Percentiles rank a stretch among this genome's conserved stretches.
Evolutionary conservation across 2,113 vertebrate genomes (phyloP).

Genomic region (Sarotherodon lohbergeri): DNA sequence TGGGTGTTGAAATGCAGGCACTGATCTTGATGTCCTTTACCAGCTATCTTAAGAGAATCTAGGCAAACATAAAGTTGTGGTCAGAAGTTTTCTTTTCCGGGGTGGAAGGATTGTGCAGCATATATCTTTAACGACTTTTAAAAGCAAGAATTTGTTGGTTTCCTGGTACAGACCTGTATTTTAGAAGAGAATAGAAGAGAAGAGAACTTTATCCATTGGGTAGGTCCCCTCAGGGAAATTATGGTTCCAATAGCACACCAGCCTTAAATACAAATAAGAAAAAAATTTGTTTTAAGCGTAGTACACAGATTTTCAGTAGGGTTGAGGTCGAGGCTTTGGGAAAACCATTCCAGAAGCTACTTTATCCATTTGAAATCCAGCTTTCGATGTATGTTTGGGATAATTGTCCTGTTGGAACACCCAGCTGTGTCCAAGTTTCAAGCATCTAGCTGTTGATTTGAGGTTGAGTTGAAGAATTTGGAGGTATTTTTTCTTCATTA

Average conservation of each 20-base stretch:
- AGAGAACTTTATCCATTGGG: background rate
- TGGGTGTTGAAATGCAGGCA: background rate
- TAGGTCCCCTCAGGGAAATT: background rate
- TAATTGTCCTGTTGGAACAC: background rate
- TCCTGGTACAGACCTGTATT: background rate
- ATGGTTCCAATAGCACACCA: accelerated
- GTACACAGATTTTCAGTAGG: background rate
- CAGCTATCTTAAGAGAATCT: background rate
- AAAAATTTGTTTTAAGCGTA: background rate
- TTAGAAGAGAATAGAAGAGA: background rate
- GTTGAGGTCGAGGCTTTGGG: background rate
- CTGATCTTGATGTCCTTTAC: background rate
- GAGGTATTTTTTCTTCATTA: background rate
- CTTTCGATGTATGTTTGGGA: background rate
- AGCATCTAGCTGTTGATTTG: background rate
- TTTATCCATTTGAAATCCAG: background rate
- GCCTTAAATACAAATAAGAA: background rate
- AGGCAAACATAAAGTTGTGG: background rate
- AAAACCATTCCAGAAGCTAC: background rate
- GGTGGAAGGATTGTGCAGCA: background rate
- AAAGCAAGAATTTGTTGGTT: background rate
- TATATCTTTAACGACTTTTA: background rate
- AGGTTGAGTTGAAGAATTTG: background rate
- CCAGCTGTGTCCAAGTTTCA: background rate
- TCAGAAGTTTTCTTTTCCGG: background rate